These are phyloP conservation scores for Nannoperca australis DNA, from an alignment of 2,797 vertebrate genomes.

Conservation along the genomic window DNA sequence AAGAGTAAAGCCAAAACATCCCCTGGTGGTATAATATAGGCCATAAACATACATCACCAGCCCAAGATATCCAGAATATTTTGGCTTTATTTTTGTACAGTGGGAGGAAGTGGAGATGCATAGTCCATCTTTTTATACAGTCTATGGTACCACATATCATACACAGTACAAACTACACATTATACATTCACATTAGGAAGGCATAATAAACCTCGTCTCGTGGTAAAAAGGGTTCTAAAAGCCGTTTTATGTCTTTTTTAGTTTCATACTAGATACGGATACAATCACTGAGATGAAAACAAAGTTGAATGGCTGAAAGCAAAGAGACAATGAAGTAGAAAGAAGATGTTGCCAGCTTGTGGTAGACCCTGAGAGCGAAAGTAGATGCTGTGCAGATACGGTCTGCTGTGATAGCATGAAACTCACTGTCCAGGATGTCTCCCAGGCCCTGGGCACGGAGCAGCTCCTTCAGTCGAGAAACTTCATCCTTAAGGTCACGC, in stretches of 20 bases:
- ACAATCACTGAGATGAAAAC: constrained; percentile 43
- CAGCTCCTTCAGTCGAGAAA: constrained; percentile 94
- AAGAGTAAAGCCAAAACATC: too few species aligned
- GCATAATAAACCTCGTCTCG: constrained; percentile 27
- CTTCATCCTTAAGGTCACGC: constrained; percentile 97
- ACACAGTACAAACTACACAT: not conserved
- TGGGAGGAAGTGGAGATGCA: too few species aligned
- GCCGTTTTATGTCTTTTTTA: constrained; percentile 14
- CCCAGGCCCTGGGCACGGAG: constrained; percentile 96
- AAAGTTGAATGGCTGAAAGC: constrained; percentile 38
- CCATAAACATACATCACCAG: too few species aligned
- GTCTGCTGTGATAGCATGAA: constrained; percentile 20
- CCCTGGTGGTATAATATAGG: too few species aligned
- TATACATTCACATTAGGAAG: not conserved
- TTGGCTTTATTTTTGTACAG: too few species aligned
- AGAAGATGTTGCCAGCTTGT: constrained; percentile 46
- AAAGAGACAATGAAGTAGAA: constrained; percentile 46
- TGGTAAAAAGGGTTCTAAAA: constrained; percentile 7
- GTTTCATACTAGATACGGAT: constrained; percentile 19
- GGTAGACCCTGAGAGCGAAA: constrained; percentile 36
- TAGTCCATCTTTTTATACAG: too few species aligned
- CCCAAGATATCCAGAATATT: too few species aligned
- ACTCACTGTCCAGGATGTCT: constrained; percentile 99
- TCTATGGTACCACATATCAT: not conserved
- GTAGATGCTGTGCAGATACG: constrained; percentile 26